Conservation (phyloP, 2,113 vertebrate species). For the Phainopepla nitens region DNA sequence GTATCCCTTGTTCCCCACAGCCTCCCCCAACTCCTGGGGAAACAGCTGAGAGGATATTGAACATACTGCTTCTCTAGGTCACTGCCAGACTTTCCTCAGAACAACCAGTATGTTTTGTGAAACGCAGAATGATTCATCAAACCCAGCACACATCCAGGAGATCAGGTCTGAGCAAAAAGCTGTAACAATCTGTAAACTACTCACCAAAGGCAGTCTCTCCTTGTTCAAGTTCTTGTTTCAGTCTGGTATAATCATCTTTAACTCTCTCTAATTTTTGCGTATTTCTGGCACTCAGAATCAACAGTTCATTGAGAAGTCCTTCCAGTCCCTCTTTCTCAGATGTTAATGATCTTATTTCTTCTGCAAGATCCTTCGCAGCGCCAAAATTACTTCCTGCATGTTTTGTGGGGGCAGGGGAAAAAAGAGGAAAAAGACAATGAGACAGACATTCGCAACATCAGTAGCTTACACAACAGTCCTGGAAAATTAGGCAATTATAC, state of each 20-base stretch:
- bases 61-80: not conserved
- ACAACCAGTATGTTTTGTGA: not conserved
- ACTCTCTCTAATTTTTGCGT: conserved; percentile 72
- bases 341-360: conserved; percentile 80
- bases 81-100: not conserved
- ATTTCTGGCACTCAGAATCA: conserved; percentile 74
- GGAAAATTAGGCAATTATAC: not conserved
- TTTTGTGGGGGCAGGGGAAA: not conserved
- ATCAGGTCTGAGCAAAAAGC: not conserved
- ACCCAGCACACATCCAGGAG: not conserved
- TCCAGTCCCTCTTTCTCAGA: conserved; percentile 82
- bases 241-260: conserved; percentile 76
- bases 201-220: conserved; percentile 78
- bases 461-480: not conserved
- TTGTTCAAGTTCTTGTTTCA: conserved; percentile 79
- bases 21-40: not conserved
- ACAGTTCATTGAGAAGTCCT: conserved; percentile 74
- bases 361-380: conserved; percentile 82
- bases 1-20: not conserved
- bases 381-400: conserved; percentile 81
- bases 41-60: not conserved
- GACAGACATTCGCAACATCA: not conserved
- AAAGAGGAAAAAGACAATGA: not conserved
- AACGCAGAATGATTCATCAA: not conserved
- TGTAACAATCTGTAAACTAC: conserved; percentile 8